Conservation (phyloP, 64 coral and sea anemone species). For the Montipora sp. region DNA sequence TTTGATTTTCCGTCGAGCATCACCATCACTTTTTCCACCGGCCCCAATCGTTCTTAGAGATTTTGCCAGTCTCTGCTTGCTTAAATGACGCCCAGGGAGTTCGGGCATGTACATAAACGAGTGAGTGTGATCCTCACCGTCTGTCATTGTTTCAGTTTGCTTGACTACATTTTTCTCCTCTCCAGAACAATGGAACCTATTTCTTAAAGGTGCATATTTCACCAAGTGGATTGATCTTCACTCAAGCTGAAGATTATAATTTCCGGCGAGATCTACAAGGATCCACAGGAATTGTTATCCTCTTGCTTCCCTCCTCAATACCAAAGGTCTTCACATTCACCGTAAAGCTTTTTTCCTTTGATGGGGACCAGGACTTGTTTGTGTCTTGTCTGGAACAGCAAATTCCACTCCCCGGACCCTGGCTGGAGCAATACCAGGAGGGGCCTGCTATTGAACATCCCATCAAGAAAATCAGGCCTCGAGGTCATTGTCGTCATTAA, state of each 20-base stretch:
- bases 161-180: not conserved
- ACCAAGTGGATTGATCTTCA: not conserved
- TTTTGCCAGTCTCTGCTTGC: too few relatives aligned
- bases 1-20: too few relatives aligned
- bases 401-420: not conserved
- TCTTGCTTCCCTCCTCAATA: not conserved
- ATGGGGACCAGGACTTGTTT: not conserved
- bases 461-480: conserved; percentile 5
- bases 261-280: not conserved
- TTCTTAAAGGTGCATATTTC: not conserved
- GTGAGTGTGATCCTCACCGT: too few relatives aligned
- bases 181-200: conserved; percentile 3
- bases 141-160: too few relatives aligned
- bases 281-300: not conserved
- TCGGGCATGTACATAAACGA: too few relatives aligned
- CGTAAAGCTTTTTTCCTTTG: not conserved
- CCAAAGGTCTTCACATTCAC: not conserved
- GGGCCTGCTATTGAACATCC: conserved; percentile 36
- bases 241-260: not conserved
- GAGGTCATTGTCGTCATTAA: not conserved
- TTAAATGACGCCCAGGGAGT: too few relatives aligned
- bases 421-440: not conserved
- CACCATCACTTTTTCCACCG: too few relatives aligned
- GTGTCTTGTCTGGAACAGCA: not conserved
- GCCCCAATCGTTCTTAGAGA: too few relatives aligned